Evolutionary conservation across 1,140 invertebrate genomes (phyloP).

Genomic region (Battus philenor): DNA sequence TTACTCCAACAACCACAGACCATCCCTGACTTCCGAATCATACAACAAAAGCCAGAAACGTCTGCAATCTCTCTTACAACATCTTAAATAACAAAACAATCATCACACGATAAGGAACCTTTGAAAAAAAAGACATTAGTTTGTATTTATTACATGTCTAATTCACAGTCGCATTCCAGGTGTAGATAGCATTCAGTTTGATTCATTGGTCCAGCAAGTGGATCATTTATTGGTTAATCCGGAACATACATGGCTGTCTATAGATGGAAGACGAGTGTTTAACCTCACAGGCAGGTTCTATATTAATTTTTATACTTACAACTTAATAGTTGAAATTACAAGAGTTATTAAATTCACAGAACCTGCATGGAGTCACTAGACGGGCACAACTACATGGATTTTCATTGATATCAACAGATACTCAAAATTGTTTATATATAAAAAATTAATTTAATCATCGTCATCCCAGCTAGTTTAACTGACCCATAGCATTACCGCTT

Average conservation of each 20-base stretch:
- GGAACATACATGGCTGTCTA: not conserved
- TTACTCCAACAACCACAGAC: conserved; percentile 45
- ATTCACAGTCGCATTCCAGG: conserved; percentile 9
- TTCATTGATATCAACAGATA: too few species aligned
- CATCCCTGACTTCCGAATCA: conserved; percentile 2
- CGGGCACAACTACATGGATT: conserved; percentile 1
- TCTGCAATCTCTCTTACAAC: conserved; percentile 45
- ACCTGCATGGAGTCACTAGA: conserved; percentile 12
- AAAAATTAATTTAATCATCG: not conserved
- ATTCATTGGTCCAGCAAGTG: not conserved
- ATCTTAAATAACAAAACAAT: conserved; percentile 61
- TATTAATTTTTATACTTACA: not conserved
- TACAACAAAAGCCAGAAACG: conserved; percentile 12
- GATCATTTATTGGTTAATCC: not conserved
- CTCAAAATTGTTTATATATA: too few species aligned
- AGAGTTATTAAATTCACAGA: not conserved
- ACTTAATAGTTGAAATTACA: not conserved
- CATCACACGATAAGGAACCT: conserved; percentile 62
- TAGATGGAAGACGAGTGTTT: conserved; percentile 1
- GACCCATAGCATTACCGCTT: too few species aligned
- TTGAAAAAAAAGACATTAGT: conserved; percentile 60
- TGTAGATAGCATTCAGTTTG: not conserved
- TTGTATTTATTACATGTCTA: conserved; percentile 45
- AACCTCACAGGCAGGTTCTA: conserved; percentile 4
- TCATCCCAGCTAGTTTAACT: conserved; percentile 3